Conservation (phyloP, 2,113 vertebrate species). For the Tragulus kanchil region DNA sequence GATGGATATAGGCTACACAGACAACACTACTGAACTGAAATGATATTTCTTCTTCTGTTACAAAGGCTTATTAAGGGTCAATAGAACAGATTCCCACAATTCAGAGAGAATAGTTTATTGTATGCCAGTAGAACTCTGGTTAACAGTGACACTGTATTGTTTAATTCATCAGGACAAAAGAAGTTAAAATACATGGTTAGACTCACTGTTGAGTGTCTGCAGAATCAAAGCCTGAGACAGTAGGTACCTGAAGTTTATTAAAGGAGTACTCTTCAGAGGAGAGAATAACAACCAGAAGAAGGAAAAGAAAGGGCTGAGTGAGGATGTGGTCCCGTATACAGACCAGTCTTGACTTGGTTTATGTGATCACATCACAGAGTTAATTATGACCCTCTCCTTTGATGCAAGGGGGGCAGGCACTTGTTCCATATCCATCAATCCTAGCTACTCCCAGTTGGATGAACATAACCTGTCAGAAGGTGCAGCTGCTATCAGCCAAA, state of each 20-base stretch:
- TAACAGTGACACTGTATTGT: conserved; percentile 59
- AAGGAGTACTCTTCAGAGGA: neutral
- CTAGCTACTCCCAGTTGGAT: neutral
- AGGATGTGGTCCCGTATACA: neutral
- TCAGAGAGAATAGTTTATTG: conserved; percentile 69
- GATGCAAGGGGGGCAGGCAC: neutral
- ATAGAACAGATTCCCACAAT: conserved; percentile 73
- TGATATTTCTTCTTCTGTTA: conserved; percentile 63
- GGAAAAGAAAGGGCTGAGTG: neutral
- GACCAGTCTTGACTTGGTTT: neutral
- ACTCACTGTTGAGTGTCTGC: neutral
- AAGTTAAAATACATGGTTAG: neutral
- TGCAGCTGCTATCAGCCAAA: too few relatives aligned
- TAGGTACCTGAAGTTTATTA: neutral
- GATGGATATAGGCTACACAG: conserved; percentile 62
- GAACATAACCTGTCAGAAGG: neutral
- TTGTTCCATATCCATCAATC: neutral
- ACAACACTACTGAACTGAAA: conserved; percentile 26
- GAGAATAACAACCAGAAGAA: neutral
- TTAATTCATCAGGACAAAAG: neutral
- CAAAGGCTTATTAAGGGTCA: conserved; percentile 72
- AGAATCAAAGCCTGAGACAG: neutral
- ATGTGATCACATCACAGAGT: neutral
- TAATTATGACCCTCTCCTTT: neutral
- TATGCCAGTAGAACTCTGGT: conserved; percentile 76